phyloP scores from a whole-genome alignment of 2,888 invertebrate species.

The Balanococcus diminutus region DNA sequence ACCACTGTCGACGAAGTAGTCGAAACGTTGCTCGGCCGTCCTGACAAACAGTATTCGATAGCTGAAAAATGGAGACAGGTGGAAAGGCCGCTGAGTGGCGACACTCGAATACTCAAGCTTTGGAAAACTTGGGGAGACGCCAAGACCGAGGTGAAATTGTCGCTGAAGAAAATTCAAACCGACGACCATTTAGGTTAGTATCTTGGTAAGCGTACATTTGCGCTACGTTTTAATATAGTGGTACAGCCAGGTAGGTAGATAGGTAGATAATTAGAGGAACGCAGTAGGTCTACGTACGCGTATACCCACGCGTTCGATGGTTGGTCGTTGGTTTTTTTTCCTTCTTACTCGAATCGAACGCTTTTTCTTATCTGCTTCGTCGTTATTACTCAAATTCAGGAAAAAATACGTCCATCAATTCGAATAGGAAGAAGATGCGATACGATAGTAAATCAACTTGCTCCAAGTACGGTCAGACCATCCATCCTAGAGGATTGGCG shows the following conservation, averaged over 20 bases:
- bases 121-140: conserved; percentile 81
- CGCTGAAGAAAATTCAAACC: conserved; percentile 60
- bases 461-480: conserved; percentile 60
- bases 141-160: conserved; percentile 68
- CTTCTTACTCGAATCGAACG: background rate
- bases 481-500: conserved; percentile 63
- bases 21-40: conserved; percentile 68
- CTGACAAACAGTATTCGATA: conserved; percentile 68
- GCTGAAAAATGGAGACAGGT: conserved; percentile 75
- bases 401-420: conserved; percentile 25
- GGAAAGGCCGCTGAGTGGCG: conserved; percentile 73
- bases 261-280: no score
- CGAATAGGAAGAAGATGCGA: conserved; percentile 55
- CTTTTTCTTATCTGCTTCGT: no score
- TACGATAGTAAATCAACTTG: conserved; percentile 32
- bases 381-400: conserved; percentile 21
- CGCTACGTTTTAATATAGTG: no score
- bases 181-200: conserved; percentile 61
- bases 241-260: no score
- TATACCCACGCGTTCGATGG: no score
- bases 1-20: conserved; percentile 83
- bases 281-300: no score
- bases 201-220: no score
- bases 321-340: no score
- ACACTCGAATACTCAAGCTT: conserved; percentile 76